Evolutionary conservation across 2,888 invertebrate species (phyloP).

Genomic region (Boloria euphrosyne): DNA sequence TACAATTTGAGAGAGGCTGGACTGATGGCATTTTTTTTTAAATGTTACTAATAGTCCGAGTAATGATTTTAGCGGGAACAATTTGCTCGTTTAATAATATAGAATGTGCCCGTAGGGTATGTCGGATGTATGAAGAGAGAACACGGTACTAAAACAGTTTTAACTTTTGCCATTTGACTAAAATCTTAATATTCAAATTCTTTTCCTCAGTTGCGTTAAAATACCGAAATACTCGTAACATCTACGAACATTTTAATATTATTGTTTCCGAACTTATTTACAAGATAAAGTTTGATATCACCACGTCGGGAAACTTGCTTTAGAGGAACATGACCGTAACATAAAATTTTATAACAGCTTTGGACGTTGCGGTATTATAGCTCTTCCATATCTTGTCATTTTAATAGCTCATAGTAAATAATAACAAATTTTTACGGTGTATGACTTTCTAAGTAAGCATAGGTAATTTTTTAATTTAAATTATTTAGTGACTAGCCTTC

Average conservation of each 20-base stretch:
- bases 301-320: conserved; percentile 12
- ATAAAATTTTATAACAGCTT: conserved; percentile 21
- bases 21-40: too few species aligned
- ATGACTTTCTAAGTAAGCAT: too few species aligned
- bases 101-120: too few species aligned
- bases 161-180: conserved; percentile 2
- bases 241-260: conserved; percentile 5
- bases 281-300: conserved; percentile 16
- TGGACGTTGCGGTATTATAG: conserved; percentile 13
- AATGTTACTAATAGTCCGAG: too few species aligned
- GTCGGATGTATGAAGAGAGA: background rate
- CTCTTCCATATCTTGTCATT: conserved; percentile 15
- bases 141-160: background rate
- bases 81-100: too few species aligned
- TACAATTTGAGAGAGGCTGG: too few species aligned
- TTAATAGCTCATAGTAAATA: conserved; percentile 3
- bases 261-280: conserved; percentile 16
- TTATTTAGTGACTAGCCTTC: too few species aligned
- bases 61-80: too few species aligned
- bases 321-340: conserved; percentile 18
- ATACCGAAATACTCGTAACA: conserved; percentile 10
- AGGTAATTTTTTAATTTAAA: too few species aligned
- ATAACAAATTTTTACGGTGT: background rate
- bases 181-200: conserved; percentile 15
- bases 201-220: conserved; percentile 2